Conservation (phyloP, 2,888 invertebrate genomes). For the Bembecia ichneumoniformis region DNA sequence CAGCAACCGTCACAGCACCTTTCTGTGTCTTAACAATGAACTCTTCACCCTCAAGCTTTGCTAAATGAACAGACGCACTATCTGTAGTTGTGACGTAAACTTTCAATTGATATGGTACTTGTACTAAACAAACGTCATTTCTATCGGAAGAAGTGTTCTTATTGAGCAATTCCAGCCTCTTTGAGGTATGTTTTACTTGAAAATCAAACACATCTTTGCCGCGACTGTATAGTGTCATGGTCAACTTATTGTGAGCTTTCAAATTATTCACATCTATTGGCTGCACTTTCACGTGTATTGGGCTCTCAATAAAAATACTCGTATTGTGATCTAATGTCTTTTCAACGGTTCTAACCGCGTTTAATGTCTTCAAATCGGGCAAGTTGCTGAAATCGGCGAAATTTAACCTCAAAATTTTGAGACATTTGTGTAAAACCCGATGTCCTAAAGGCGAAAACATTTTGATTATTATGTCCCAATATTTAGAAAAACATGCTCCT, state of each 20-base stretch:
- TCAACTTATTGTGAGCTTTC: slow-evolving; percentile 55
- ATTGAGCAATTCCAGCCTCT: slow-evolving; percentile 57
- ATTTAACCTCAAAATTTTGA: slow-evolving; percentile 69
- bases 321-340: slow-evolving; percentile 62
- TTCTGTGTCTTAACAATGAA: slow-evolving; percentile 60
- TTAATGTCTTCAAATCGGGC: slow-evolving; percentile 58
- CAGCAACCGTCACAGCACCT: slow-evolving; percentile 41
- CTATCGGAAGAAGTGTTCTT: slow-evolving; percentile 50
- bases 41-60: slow-evolving; percentile 56
- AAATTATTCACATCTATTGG: slow-evolving; percentile 61
- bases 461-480: slow-evolving; percentile 12
- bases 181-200: slow-evolving; percentile 61
- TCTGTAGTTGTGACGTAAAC: slow-evolving; percentile 59
- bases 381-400: slow-evolving; percentile 50
- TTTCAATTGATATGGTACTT: slow-evolving; percentile 62
- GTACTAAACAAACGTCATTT: slow-evolving; percentile 60
- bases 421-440: slow-evolving; percentile 56
- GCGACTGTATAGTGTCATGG: slow-evolving; percentile 60
- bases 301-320: slow-evolving; percentile 63
- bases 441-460: slow-evolving; percentile 53
- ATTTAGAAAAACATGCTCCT: slow-evolving; percentile 4
- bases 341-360: slow-evolving; percentile 60
- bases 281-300: slow-evolving; percentile 62
- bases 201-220: slow-evolving; percentile 59
- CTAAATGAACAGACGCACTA: slow-evolving; percentile 51